These are phyloP conservation scores for Austrofundulus limnaeus DNA, from an alignment of 2,113 vertebrate species.

Conservation along the genomic window DNA sequence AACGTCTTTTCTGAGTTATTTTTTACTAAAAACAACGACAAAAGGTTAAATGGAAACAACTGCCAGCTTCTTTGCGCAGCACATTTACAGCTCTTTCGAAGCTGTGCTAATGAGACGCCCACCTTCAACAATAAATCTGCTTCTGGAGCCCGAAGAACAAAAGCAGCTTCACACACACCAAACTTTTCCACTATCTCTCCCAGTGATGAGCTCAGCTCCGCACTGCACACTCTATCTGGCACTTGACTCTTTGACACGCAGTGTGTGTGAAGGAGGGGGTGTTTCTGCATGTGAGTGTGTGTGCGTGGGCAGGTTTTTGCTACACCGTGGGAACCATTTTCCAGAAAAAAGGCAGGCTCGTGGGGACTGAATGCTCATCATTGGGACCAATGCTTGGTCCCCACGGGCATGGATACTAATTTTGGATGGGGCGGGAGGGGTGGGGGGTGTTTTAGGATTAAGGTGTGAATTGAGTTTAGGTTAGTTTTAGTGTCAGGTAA, in stretches of 20 bases:
- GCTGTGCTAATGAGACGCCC: constrained; percentile 28
- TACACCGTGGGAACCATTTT: no score
- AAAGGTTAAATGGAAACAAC: no score
- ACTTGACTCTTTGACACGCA: constrained; percentile 51
- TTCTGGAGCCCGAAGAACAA: constrained; percentile 68
- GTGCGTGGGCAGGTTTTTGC: no score
- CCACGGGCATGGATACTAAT: no score
- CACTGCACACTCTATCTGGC: constrained; percentile 49
- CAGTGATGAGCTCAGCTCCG: constrained; percentile 41
- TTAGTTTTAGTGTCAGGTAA: no score
- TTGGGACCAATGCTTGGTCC: no score
- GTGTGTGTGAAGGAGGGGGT: constrained; percentile 5
- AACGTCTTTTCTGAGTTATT: not conserved
- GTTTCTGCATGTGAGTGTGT: not conserved
- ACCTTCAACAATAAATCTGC: constrained; percentile 50
- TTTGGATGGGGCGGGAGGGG: no score
- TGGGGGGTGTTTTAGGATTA: no score
- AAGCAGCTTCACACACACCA: constrained; percentile 39
- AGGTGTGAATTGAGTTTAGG: no score
- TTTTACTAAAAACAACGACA: no score
- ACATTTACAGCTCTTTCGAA: constrained; percentile 52
- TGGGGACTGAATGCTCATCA: no score
- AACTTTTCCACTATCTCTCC: constrained; percentile 35
- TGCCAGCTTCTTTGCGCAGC: constrained; percentile 6
- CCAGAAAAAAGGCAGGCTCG: no score